These are phyloP conservation scores for Conops quadrifasciatus DNA, from an alignment of 2,888 invertebrate species.

Conservation along the genomic window DNA sequence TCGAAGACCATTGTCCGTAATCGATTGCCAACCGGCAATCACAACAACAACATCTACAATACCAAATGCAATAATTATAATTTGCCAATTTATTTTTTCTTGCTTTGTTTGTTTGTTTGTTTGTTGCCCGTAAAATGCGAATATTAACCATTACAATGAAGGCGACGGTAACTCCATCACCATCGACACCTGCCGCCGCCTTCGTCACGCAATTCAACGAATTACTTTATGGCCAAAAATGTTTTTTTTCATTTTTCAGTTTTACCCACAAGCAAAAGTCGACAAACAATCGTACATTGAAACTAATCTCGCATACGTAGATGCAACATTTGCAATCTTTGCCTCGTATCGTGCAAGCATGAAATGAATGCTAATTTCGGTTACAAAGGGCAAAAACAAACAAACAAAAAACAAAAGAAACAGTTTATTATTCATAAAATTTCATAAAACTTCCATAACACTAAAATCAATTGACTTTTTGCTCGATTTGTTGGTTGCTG, in stretches of 20 bases:
- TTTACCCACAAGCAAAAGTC: background rate
- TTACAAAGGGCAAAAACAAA: background rate
- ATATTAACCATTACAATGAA: background rate
- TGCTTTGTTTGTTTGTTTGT: no score
- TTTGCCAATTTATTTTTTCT: slow-evolving; percentile 7
- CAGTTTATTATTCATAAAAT: background rate
- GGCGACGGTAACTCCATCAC: background rate
- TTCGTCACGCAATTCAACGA: slow-evolving; percentile 18
- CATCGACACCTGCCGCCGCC: background rate
- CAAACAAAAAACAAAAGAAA: background rate
- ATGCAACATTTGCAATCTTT: background rate
- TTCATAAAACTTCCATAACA: no score
- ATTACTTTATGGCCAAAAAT: slow-evolving; percentile 12
- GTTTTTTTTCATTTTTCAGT: background rate
- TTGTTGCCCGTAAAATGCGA: slow-evolving; percentile 18
- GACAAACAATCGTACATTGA: background rate
- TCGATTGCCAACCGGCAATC: background rate
- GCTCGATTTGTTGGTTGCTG: background rate
- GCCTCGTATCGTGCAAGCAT: background rate
- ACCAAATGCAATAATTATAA: slow-evolving; percentile 5
- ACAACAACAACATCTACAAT: background rate
- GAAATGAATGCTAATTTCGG: background rate
- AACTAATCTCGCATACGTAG: background rate
- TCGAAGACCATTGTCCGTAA: background rate
- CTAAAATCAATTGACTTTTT: background rate